Evolutionary conservation across 2,113 vertebrate genomes (phyloP).

Genomic region (Columba livia): DNA sequence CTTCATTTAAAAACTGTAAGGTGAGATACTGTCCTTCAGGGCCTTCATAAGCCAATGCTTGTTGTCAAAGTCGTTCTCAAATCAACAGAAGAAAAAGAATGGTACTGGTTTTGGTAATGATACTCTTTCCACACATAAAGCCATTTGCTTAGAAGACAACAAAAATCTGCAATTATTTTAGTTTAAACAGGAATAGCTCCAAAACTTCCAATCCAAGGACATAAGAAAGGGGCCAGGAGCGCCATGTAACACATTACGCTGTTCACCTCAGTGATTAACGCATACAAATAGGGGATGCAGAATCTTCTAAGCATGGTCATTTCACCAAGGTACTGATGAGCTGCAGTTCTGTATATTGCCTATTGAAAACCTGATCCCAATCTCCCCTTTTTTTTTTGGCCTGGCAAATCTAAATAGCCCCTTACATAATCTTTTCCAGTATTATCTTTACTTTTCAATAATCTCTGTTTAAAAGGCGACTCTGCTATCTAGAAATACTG

Average conservation of each 20-base stretch:
- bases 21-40: neutral
- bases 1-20: neutral
- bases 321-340: neutral
- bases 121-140: neutral
- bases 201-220: neutral
- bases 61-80: neutral
- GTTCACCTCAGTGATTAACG: neutral
- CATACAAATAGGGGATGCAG: fast-evolving
- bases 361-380: neutral
- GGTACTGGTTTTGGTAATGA: neutral
- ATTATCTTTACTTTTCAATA: neutral
- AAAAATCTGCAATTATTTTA: neutral
- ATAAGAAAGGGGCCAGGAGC: neutral
- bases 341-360: neutral
- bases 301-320: neutral
- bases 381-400: fast-evolving
- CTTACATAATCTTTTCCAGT: neutral
- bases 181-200: neutral
- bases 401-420: neutral
- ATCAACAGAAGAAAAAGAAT: neutral
- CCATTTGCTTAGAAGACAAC: neutral
- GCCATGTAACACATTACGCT: neutral
- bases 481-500: neutral
- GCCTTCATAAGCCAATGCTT: neutral
- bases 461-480: neutral